Evolutionary conservation across 2,888 invertebrate species (phyloP), one percentile per base, ranked within the genome.

Genomic region (Drosophila subsilvestris): DNA sequence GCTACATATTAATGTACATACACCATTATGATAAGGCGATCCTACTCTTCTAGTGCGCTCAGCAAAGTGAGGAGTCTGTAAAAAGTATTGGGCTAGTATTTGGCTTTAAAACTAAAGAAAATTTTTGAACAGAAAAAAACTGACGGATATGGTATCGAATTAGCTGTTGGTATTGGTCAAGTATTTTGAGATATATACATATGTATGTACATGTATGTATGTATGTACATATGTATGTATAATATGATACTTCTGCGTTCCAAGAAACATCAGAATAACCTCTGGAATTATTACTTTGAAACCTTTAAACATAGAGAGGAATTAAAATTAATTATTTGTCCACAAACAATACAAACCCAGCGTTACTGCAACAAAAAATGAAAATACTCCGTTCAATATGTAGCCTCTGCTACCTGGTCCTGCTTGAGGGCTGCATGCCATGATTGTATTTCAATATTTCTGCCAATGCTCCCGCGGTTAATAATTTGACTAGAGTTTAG

Each of bases 261-360:
- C 14, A 14, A 37, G 37, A 14, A 37, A 37, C 37, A 14, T 37
- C 6, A 6, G 6, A 37, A 37, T 37, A 37, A 0, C 6, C 14
- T 14, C n/a, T n/a, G 37, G 6, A 37, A n/a, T 7, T n/a, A 37
- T 37, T 37, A 37, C 14, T 37, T 37, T n/a, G n/a, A 37, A 7
- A n/a, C 14, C 37, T 37, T 37, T 37, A 37, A 37, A n/a, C n/a
- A 37, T 37, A 37, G 37, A n/a, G 37, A n/a, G n/a, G 14, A 37
- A n/a, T 7, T 37, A 1, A 6, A n/a, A 37, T 14, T 2, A n/a
- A 37, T 6, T 37, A 37, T 37, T 6, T 37, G 14, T 37, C 7
- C 37, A 37, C 20, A 27, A 9, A 9, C 20, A 58, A 68, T 80
- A 78, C 78, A 27, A 63, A 78, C 78, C 78, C 53, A 80, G 50